phyloP scores from a whole-genome alignment of 2,888 invertebrate genomes.

The Mimumesa dahlbomi region DNA sequence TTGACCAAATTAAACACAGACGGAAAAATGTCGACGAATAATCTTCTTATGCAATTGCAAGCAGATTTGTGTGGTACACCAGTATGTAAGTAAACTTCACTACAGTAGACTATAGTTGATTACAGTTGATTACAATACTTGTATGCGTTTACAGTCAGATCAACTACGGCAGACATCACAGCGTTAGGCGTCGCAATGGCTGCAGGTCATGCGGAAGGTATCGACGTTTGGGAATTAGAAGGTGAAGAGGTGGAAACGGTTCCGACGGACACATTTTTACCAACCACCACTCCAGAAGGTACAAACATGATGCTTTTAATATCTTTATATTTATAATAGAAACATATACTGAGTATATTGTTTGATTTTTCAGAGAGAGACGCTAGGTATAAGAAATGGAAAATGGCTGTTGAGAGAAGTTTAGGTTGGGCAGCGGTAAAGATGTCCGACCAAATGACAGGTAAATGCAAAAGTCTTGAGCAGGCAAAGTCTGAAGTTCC shows the following conservation, averaged over 20 bases:
- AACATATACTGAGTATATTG: neutral
- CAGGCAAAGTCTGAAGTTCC: conserved; percentile 21
- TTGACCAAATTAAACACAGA: conserved; percentile 93
- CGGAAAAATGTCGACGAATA: conserved; percentile 95
- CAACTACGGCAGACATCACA: conserved; percentile 93
- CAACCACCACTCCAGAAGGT: conserved; percentile 90
- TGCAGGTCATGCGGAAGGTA: conserved; percentile 90
- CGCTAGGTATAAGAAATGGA: conserved; percentile 94
- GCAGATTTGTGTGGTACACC: conserved; percentile 96
- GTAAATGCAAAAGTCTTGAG: conserved; percentile 79
- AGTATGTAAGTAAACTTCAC: conserved; percentile 85
- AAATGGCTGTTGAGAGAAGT: conserved; percentile 95
- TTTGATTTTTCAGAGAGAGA: conserved; percentile 86
- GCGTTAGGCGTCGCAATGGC: conserved; percentile 96
- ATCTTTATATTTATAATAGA: conserved; percentile 18
- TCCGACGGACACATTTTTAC: conserved; percentile 89
- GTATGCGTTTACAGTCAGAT: conserved; percentile 83
- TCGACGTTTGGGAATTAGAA: conserved; percentile 86
- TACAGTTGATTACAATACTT: neutral
- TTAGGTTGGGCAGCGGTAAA: conserved; percentile 93
- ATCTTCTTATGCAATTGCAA: conserved; percentile 96
- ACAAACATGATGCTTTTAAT: neutral
- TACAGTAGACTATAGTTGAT: neutral
- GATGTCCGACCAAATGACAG: conserved; percentile 89
- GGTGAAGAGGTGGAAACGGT: conserved; percentile 83